Evolutionary conservation across 2,888 invertebrate species (phyloP).

Genomic region (Mythimna ferrago): DNA sequence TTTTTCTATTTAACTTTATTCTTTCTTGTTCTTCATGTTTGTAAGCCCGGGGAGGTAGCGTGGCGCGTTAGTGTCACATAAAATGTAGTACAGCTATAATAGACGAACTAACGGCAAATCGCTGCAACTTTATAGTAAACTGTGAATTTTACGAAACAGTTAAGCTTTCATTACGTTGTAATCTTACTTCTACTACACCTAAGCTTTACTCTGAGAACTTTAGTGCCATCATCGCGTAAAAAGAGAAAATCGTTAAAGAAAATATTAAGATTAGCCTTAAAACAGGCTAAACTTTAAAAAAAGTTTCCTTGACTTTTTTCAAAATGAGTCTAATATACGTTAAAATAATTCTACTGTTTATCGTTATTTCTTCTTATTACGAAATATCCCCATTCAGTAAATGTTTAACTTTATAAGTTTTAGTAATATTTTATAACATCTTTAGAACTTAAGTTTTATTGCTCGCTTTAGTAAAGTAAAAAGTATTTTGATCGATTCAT

Average conservation of each 20-base stretch:
- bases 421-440: conserved; percentile 24
- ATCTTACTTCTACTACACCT: conserved; percentile 5
- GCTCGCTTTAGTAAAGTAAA: conserved; percentile 16
- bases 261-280: background rate
- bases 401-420: conserved; percentile 32
- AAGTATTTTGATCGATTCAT: conserved; percentile 32
- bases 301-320: background rate
- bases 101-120: conserved; percentile 43
- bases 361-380: conserved; percentile 12
- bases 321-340: conserved; percentile 32
- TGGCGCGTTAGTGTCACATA: conserved; percentile 32
- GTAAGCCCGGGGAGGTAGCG: conserved; percentile 33
- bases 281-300: background rate
- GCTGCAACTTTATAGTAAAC: conserved; percentile 31
- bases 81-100: conserved; percentile 38
- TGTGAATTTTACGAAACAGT: conserved; percentile 31
- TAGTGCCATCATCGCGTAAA: background rate
- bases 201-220: background rate
- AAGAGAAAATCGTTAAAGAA: background rate
- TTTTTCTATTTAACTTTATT: conserved; percentile 26
- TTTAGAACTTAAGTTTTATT: conserved; percentile 30
- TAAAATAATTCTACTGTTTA: conserved; percentile 22
- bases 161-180: conserved; percentile 3
- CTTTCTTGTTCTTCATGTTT: conserved; percentile 32
- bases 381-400: conserved; percentile 23